Conservation (phyloP, 1,140 invertebrate species). For the Aporrectodea caliginosa region DNA sequence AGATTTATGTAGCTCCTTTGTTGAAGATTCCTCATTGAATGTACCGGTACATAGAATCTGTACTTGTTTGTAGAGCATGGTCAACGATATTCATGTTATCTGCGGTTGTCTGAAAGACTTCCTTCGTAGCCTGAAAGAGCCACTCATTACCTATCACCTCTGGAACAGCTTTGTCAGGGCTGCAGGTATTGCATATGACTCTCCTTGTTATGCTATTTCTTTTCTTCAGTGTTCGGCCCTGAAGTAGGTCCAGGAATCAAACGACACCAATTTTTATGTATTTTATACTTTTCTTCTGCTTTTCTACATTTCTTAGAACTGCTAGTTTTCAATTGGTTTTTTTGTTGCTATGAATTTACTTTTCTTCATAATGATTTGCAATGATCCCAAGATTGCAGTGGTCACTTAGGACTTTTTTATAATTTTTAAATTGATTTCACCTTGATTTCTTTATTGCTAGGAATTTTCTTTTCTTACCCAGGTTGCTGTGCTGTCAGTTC, state of each 20-base stretch:
- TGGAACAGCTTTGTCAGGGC: conserved; percentile 76
- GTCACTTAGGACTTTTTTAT: too few species aligned
- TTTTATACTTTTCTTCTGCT: too few species aligned
- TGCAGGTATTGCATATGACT: conserved; percentile 59
- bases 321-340: too few species aligned
- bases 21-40: too few species aligned
- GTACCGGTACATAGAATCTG: too few species aligned
- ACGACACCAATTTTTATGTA: too few species aligned
- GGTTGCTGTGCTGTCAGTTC: too few species aligned
- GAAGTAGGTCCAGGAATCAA: background rate
- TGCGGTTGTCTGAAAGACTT: conserved; percentile 85
- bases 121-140: conserved; percentile 73
- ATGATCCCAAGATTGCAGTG: too few species aligned
- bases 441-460: too few species aligned
- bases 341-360: background rate
- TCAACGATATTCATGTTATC: conserved; percentile 71
- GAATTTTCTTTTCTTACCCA: too few species aligned
- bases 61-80: conserved; percentile 40
- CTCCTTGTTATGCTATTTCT: background rate
- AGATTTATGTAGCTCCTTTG: background rate
- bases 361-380: background rate
- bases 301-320: too few species aligned
- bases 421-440: too few species aligned
- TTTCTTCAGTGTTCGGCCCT: conserved; percentile 1
- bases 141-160: conserved; percentile 70